phyloP scores from a whole-genome alignment of 1,140 invertebrate genomes.

The Drosophila willistoni region DNA sequence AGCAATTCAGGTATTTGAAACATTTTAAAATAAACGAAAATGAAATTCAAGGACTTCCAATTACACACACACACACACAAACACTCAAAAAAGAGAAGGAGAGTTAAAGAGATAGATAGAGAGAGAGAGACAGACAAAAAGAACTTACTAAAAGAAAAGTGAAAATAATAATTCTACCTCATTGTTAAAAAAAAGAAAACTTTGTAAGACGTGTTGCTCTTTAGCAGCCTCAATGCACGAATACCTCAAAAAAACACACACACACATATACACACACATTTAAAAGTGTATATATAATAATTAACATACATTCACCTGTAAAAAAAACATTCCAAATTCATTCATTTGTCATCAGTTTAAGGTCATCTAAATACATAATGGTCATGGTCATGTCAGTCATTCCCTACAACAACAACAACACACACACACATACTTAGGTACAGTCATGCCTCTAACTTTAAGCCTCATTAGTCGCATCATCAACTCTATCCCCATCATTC shows the following conservation, averaged over 20 bases:
- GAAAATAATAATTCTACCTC: constrained; percentile 71
- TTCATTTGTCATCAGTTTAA: not conserved
- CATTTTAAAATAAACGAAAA: constrained; percentile 53
- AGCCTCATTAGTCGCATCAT: too few species aligned
- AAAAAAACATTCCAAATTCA: not conserved
- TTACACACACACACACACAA: not conserved
- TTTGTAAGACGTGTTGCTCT: constrained; percentile 59
- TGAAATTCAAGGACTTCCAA: constrained; percentile 77
- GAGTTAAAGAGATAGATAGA: constrained; percentile 43
- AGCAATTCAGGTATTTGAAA: constrained; percentile 79
- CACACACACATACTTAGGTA: too few species aligned
- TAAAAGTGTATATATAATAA: constrained; percentile 34
- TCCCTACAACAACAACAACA: constrained; percentile 1
- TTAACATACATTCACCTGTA: constrained; percentile 26
- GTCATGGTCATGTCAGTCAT: constrained; percentile 6
- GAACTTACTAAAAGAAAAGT: constrained; percentile 25
- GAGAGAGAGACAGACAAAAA: constrained; percentile 29
- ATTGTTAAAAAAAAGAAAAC: constrained; percentile 62
- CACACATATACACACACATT: constrained; percentile 4
- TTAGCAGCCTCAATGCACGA: constrained; percentile 54
- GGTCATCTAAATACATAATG: not conserved
- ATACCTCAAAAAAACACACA: constrained; percentile 61
- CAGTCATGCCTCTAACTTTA: too few species aligned
- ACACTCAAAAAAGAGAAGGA: constrained; percentile 35
- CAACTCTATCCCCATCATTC: constrained; percentile 35